Evolutionary conservation across 2,797 vertebrate genomes (phyloP).

Genomic region (Crax fasciolata): DNA sequence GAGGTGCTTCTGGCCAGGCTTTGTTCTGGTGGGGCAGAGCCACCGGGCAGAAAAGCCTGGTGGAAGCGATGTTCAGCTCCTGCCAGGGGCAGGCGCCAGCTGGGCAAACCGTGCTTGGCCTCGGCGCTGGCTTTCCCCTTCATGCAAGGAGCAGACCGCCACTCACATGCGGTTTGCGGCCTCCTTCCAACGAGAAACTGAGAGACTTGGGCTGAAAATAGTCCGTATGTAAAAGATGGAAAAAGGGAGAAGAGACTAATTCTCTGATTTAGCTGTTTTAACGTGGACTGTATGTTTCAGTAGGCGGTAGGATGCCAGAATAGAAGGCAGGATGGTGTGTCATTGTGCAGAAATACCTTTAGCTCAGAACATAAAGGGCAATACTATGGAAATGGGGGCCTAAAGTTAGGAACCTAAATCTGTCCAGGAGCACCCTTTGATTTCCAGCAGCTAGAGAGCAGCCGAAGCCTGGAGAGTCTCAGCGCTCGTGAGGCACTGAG

Average conservation of each 20-base stretch:
- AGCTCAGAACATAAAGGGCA: background rate
- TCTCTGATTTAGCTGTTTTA: conserved; percentile 3
- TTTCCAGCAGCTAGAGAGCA: background rate
- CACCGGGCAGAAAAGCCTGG: background rate
- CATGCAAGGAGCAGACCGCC: background rate
- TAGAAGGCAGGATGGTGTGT: conserved; percentile 28
- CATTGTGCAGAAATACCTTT: background rate
- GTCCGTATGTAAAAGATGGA: background rate
- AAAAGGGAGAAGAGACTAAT: background rate
- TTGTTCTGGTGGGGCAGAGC: background rate
- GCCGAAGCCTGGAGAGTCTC: background rate
- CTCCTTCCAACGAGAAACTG: background rate
- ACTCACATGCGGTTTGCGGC: background rate
- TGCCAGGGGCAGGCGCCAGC: background rate
- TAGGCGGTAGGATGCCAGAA: background rate
- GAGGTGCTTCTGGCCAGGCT: conserved; percentile 1
- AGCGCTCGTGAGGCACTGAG: background rate
- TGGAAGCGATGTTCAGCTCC: background rate
- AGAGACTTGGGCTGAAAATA: background rate
- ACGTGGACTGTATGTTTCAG: background rate
- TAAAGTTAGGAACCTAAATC: conserved; percentile 43
- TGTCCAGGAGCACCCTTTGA: background rate
- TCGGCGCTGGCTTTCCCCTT: rapidly evolving
- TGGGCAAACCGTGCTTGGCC: background rate
- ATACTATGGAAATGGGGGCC: background rate